A percentile compares a stretch with the other conserved stretches of the same genome.
These are phyloP conservation scores for Pelosia muscerda DNA, from an alignment of 2,888 invertebrate genomes.

Conservation along the genomic window DNA sequence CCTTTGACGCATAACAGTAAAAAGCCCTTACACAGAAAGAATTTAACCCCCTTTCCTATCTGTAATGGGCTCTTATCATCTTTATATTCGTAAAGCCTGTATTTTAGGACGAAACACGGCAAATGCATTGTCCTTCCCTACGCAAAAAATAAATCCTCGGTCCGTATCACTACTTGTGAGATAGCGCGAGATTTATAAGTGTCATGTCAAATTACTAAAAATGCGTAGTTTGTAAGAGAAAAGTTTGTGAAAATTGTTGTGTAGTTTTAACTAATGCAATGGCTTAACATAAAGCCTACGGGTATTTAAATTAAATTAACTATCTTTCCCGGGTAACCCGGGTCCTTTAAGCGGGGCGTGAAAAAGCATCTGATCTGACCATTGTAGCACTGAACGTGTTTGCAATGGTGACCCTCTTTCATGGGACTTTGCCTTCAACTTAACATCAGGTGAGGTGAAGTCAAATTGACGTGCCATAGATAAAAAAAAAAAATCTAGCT, in stretches of 20 bases:
- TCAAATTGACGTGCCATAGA: no score
- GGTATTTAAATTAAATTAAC: no score
- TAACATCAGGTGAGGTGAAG: no score
- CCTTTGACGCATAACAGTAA: constrained; percentile 60
- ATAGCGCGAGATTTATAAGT: constrained; percentile 69
- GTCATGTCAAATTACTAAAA: constrained; percentile 58
- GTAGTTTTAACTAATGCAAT: background rate
- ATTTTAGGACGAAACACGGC: constrained; percentile 67
- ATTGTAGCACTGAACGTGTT: no score
- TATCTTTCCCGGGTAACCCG: no score
- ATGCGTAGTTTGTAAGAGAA: constrained; percentile 7
- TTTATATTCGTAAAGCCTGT: constrained; percentile 74
- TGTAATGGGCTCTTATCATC: constrained; percentile 78
- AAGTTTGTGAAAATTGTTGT: background rate
- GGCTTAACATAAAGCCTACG: no score
- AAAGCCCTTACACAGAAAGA: constrained; percentile 62
- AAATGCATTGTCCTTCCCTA: constrained; percentile 71
- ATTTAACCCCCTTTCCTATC: constrained; percentile 61
- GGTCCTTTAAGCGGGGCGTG: no score
- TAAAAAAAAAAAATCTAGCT: no score
- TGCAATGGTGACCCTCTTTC: no score
- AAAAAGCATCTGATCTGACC: no score
- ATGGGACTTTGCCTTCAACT: no score
- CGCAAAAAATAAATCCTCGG: constrained; percentile 64
- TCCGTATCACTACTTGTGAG: constrained; percentile 53